Evolutionary conservation across 2,113 vertebrate species (phyloP).

Genomic region (Asarcornis scutulata): DNA sequence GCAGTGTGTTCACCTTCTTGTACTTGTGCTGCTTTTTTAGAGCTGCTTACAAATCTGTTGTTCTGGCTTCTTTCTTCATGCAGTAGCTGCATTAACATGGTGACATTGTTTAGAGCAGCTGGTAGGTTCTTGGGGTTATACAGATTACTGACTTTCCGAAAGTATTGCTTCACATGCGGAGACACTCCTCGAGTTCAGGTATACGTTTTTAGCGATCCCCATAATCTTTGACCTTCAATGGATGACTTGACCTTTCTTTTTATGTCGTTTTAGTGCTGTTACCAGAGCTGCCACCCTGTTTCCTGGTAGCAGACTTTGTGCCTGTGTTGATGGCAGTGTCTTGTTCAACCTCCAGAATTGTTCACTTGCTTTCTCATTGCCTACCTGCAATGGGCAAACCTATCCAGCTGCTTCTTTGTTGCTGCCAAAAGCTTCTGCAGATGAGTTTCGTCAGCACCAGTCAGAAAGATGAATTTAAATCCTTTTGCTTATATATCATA

Average conservation of each 20-base stretch:
- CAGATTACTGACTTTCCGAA: neutral
- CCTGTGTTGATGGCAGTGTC: neutral
- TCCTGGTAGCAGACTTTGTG: neutral
- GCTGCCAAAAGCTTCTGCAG: neutral
- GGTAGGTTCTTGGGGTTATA: neutral
- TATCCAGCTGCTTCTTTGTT: neutral
- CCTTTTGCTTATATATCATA: accelerated
- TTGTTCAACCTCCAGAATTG: neutral
- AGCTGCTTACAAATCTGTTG: neutral
- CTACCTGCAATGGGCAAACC: neutral
- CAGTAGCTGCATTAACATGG: accelerated
- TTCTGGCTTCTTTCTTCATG: neutral
- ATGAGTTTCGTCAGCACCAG: neutral
- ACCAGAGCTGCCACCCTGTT: neutral
- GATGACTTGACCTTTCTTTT: neutral
- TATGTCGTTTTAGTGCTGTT: neutral
- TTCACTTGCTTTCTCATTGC: neutral
- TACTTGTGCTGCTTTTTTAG: neutral
- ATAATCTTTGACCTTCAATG: neutral
- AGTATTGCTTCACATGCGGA: neutral
- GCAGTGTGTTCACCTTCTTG: neutral
- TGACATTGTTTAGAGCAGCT: neutral
- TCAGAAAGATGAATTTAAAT: neutral
- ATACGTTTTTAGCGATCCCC: neutral
- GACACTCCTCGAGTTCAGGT: neutral